Percentiles rank a stretch among this genome's conserved stretches.
phyloP scores from a whole-genome alignment of 2,113 vertebrate genomes.

The Halichoeres trimaculatus region DNA sequence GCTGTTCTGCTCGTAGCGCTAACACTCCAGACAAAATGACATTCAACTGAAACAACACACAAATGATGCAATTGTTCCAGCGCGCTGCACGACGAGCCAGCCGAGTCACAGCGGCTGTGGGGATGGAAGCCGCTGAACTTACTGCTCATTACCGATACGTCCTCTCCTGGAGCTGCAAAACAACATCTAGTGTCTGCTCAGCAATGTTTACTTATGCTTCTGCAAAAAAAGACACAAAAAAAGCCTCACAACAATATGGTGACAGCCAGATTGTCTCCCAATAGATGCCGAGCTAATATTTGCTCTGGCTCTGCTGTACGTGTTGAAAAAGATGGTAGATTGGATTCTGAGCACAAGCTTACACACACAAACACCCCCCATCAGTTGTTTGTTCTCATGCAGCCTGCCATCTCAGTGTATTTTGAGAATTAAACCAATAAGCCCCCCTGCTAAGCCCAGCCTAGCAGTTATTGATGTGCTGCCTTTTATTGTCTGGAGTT shows the following conservation, averaged over 20 bases:
- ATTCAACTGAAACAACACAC: slow-evolving; percentile 45
- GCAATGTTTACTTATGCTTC: slow-evolving; percentile 67
- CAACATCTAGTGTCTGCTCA: slow-evolving; percentile 57
- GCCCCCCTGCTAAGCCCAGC: slow-evolving; percentile 61
- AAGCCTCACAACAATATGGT: slow-evolving; percentile 64
- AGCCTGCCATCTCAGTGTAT: slow-evolving; percentile 64
- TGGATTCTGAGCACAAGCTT: slow-evolving; percentile 63
- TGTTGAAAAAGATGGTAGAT: slow-evolving; percentile 68
- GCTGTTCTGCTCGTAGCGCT: slow-evolving; percentile 23
- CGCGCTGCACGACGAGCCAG: slow-evolving; percentile 47
- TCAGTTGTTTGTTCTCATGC: slow-evolving; percentile 70
- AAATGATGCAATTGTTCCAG: slow-evolving; percentile 47
- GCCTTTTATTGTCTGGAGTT: slow-evolving; percentile 69
- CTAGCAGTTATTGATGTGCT: slow-evolving; percentile 73
- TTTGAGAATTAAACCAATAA: slow-evolving; percentile 79
- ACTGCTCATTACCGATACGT: slow-evolving; percentile 58
- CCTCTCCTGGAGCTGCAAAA: slow-evolving; percentile 51
- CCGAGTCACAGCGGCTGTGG: slow-evolving; percentile 31
- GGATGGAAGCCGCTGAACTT: slow-evolving; percentile 62
- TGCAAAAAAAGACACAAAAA: slow-evolving; percentile 19
- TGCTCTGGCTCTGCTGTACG: slow-evolving; percentile 69
- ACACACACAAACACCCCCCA: slow-evolving; percentile 45
- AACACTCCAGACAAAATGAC: slow-evolving; percentile 49
- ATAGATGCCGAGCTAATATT: slow-evolving; percentile 76
- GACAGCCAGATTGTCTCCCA: slow-evolving; percentile 75